phyloP scores from a whole-genome alignment of 2,888 invertebrate species.

The Pollenia labialis region DNA sequence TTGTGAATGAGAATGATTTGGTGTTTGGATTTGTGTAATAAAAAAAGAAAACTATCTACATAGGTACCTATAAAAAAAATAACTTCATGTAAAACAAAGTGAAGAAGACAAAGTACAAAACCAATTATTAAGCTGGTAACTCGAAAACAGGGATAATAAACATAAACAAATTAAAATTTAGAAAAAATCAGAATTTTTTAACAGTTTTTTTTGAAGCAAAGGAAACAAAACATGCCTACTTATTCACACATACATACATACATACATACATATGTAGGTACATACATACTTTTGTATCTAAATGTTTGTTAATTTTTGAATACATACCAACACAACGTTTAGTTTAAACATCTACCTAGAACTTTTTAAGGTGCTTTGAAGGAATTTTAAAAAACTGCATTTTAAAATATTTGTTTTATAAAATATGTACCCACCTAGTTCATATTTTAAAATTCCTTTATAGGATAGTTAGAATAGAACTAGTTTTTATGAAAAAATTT shows the following conservation, averaged over 20 bases:
- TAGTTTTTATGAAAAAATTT: too few species aligned
- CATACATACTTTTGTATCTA: neutral
- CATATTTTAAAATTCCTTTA: too few species aligned
- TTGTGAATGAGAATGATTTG: neutral
- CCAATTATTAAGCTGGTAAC: neutral
- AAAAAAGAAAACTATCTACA: constrained; percentile 22
- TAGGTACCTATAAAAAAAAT: constrained; percentile 19
- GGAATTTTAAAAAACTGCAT: too few species aligned
- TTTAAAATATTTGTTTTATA: too few species aligned
- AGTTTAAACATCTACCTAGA: too few species aligned
- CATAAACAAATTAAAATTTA: neutral
- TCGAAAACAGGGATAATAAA: neutral
- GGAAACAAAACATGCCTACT: neutral
- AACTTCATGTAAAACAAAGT: constrained; percentile 7
- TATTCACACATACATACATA: neutral
- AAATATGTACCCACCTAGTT: too few species aligned
- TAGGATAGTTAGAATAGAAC: too few species aligned
- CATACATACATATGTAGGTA: neutral
- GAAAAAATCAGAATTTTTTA: neutral
- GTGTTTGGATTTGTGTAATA: constrained; percentile 34
- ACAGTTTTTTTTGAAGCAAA: neutral
- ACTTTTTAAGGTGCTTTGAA: too few species aligned
- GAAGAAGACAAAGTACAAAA: constrained; percentile 24
- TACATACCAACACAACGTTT: neutral
- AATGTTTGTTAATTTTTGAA: too few species aligned